phyloP scores from a whole-genome alignment of 2,113 vertebrate genomes.

The Gavia stellata region DNA sequence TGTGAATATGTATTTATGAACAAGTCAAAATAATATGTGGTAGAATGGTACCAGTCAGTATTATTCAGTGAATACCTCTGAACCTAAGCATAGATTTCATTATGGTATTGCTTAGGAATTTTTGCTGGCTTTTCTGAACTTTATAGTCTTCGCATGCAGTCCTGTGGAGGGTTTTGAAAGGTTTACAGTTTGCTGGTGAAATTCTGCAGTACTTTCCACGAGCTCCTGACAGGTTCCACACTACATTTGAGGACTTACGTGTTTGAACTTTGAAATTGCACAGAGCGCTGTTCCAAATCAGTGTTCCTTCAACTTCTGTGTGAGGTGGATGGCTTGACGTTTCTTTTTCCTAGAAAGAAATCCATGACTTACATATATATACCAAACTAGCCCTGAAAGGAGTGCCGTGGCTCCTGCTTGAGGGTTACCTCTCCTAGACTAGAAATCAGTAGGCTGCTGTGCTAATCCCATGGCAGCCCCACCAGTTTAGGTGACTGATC shows the following conservation, averaged over 20 bases:
- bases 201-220: not conserved
- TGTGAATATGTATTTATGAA: not conserved
- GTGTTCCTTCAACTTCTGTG: not conserved
- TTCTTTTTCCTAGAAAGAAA: not conserved
- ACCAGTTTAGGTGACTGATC: not conserved
- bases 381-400: not conserved
- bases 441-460: not conserved
- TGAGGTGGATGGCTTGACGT: not conserved
- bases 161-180: not conserved
- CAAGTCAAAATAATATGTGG: not conserved
- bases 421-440: not conserved
- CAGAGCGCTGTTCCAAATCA: not conserved
- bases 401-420: fast-evolving
- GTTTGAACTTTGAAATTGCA: not conserved
- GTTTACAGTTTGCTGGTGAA: not conserved
- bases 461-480: not conserved
- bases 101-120: not conserved
- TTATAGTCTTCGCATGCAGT: not conserved
- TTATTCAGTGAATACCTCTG: not conserved
- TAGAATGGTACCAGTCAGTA: not conserved
- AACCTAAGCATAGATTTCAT: not conserved
- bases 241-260: not conserved
- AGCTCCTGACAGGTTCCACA: not conserved
- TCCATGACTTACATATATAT: fast-evolving
- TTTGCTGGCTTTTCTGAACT: not conserved